These are phyloP conservation scores for Aphelocoma californica DNA, from an alignment of 2,797 vertebrate genomes.

Conservation along the genomic window DNA sequence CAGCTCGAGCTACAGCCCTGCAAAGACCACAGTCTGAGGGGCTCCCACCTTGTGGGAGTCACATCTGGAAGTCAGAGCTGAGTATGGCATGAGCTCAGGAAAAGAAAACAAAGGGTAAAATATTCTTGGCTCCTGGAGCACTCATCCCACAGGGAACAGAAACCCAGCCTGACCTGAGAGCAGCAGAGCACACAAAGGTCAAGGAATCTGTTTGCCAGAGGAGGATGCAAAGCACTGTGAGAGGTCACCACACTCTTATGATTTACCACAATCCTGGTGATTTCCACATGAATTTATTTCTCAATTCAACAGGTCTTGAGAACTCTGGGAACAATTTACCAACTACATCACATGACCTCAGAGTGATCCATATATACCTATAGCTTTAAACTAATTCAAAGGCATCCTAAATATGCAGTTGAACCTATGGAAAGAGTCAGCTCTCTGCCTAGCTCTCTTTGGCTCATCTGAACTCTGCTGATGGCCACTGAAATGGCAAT, in stretches of 20 bases:
- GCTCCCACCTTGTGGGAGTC: not conserved
- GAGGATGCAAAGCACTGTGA: not conserved
- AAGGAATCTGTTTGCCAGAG: not conserved
- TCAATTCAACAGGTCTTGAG: not conserved
- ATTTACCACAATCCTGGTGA: not conserved
- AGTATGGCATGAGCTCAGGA: not conserved
- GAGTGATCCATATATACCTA: rapidly evolving
- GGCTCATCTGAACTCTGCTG: not conserved
- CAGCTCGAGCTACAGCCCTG: not conserved
- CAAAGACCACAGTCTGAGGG: not conserved
- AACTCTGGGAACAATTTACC: not conserved
- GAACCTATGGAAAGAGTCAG: not conserved
- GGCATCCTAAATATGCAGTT: not conserved
- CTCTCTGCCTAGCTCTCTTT: not conserved
- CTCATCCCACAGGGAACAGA: not conserved
- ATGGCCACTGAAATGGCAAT: not conserved
- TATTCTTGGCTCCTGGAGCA: not conserved
- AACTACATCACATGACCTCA: rapidly evolving
- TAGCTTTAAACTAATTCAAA: not conserved
- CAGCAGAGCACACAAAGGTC: not conserved
- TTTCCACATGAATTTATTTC: not conserved
- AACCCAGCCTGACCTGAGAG: not conserved
- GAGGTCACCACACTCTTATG: not conserved
- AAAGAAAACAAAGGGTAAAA: not conserved
- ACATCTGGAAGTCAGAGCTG: not conserved